Conservation (phyloP, 2,888 invertebrate genomes). For the Polydrusus pterygomalis region DNA sequence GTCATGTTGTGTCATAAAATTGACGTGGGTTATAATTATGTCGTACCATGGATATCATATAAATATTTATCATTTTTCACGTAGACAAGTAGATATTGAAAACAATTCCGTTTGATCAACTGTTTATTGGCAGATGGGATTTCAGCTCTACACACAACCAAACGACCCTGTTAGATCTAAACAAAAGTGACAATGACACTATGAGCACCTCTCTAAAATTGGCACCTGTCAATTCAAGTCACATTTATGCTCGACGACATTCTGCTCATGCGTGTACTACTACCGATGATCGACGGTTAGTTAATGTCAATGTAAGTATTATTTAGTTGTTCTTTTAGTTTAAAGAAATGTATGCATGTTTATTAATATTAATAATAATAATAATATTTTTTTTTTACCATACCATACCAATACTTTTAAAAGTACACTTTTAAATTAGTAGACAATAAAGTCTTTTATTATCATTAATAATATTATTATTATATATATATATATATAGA, state of each 20-base stretch:
- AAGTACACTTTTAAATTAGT: too few species aligned
- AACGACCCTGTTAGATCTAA: slow-evolving; percentile 64
- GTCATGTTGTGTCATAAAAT: too few species aligned
- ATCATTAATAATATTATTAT: too few species aligned
- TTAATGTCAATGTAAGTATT: slow-evolving; percentile 40
- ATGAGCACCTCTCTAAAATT: slow-evolving; percentile 67
- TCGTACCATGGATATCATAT: too few species aligned
- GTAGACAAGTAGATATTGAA: background rate
- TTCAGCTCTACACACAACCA: slow-evolving; percentile 66
- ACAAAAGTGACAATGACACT: slow-evolving; percentile 64
- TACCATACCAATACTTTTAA: too few species aligned
- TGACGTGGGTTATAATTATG: too few species aligned
- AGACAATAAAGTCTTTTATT: too few species aligned
- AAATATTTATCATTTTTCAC: too few species aligned
- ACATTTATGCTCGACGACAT: slow-evolving; percentile 70
- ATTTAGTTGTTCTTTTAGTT: background rate
- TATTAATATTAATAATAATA: too few species aligned
- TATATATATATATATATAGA: too few species aligned
- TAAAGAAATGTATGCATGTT: too few species aligned
- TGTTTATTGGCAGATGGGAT: slow-evolving; percentile 65
- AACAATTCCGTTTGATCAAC: background rate
- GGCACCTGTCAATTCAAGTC: slow-evolving; percentile 67
- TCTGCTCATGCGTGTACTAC: slow-evolving; percentile 68
- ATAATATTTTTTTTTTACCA: too few species aligned
- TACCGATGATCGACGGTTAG: slow-evolving; percentile 61